Percentiles rank a stretch among this genome's conserved stretches.
These are phyloP conservation scores for Trichomalopsis sarcophagae DNA, from an alignment of 1,140 invertebrate genomes.

Conservation along the genomic window DNA sequence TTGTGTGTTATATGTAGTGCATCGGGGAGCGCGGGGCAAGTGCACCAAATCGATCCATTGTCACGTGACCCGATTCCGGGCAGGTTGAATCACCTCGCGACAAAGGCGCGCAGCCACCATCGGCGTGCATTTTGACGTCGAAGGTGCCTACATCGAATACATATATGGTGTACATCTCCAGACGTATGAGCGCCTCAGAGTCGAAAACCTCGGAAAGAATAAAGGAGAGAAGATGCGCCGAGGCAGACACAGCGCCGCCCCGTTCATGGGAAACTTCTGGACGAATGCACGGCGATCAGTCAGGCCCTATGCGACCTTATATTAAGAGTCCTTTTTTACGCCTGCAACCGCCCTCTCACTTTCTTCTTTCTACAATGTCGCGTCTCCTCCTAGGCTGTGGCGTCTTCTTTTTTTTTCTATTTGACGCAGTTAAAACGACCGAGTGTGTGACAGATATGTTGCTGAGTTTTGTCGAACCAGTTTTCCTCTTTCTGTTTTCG, in stretches of 20 bases:
- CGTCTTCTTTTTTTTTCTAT: not conserved
- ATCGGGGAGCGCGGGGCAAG: conserved; percentile 54
- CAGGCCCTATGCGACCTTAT: not conserved
- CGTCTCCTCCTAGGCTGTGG: not conserved
- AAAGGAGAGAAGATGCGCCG: not conserved
- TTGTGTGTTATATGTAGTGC: not conserved
- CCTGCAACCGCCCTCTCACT: not conserved
- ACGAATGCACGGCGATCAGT: conserved; percentile 16
- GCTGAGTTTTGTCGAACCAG: not conserved
- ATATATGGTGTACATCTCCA: not conserved
- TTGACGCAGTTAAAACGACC: not conserved
- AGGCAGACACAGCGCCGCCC: not conserved
- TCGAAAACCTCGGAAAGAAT: conserved; percentile 4
- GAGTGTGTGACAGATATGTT: not conserved
- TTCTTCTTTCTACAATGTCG: not conserved
- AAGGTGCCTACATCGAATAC: not conserved
- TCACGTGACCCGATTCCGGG: conserved; percentile 62
- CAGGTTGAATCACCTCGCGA: conserved; percentile 66
- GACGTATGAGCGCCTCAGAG: not conserved
- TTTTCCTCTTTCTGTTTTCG: conserved; percentile 1
- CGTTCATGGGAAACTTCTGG: conserved; percentile 21
- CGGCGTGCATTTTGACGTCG: conserved; percentile 25
- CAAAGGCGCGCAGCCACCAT: conserved; percentile 53
- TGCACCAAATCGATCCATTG: conserved; percentile 70
- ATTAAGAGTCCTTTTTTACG: not conserved